Evolutionary conservation across 2,888 invertebrate species (phyloP), one percentile per base, ranked within the genome.

Genomic region (Rhabditoides inermis): DNA sequence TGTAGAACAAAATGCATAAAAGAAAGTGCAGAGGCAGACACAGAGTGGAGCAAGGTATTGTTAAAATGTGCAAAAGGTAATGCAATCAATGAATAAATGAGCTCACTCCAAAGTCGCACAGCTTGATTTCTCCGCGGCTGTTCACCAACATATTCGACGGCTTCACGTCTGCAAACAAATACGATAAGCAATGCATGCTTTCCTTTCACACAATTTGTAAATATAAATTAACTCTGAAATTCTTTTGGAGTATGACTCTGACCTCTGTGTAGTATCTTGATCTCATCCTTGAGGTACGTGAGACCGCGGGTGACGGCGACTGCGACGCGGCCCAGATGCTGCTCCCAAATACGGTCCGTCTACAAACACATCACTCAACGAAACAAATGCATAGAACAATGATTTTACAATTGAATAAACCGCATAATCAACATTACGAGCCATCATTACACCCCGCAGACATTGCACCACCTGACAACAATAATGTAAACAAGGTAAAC

Each of bases 101-200:
- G n/a, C n/a, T n/a, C 6, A 65, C 60, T 45, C 98, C 98, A 80
- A 98, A 98, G 82, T 98, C 98, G 81, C 98, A 98, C 73, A 98
- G 89, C 81, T 98, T 98, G 70, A 98, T 95, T 81, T 98, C 98
- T 6, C 98, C 98, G 63, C 88, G 86, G 76, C 90, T 91, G 78
- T 98, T 99, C 27, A 99, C 91, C 56, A 98, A 83, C 72, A 98
- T 98, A 77, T 98, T 98, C 68, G 94, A 94, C 1, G 95, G 95
- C 76, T 98, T 98, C 1, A 98, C 94, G 80, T 99, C 98, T 70
- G 88, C 18, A 72, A 62, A 49, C n/a, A n/a, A n/a, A n/a, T n/a
- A n/a, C n/a, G n/a, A n/a, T n/a, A n/a, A n/a, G n/a, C n/a, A n/a
- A n/a, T n/a, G n/a, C n/a, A n/a, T n/a, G n/a, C n/a, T n/a, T n/a